A percentile compares a stretch with the other conserved stretches of the same genome.
These are phyloP conservation scores for Tetraneura akinire DNA, from an alignment of 1,140 invertebrate species.

Conservation along the genomic window DNA sequence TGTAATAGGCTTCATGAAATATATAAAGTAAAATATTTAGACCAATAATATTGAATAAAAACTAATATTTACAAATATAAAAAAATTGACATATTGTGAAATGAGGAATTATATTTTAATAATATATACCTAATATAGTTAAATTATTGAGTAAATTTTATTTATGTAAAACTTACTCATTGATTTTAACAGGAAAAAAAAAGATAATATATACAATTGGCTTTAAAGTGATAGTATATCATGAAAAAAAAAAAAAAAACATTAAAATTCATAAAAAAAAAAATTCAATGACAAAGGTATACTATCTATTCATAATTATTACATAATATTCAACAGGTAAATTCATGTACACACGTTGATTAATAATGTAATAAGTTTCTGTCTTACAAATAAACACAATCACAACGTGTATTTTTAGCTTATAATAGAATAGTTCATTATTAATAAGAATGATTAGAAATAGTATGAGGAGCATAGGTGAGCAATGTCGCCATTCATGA, in stretches of 20 bases:
- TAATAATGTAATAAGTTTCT: constrained; percentile 20
- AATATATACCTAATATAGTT: constrained; percentile 2
- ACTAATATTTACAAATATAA: constrained; percentile 31
- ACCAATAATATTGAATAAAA: constrained; percentile 1
- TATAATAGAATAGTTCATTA: constrained; percentile 44
- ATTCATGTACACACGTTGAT: constrained; percentile 28
- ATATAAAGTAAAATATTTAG: not conserved
- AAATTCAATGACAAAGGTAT: constrained; percentile 27
- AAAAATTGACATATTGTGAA: constrained; percentile 18
- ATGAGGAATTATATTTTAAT: constrained; percentile 9
- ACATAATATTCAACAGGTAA: constrained; percentile 28
- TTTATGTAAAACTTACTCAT: constrained; percentile 12
- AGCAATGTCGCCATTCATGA: constrained; percentile 19
- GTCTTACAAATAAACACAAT: constrained; percentile 50
- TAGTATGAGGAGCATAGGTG: constrained; percentile 35
- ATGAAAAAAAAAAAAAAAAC: not conserved
- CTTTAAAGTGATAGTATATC: not conserved
- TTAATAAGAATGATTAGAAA: constrained; percentile 49
- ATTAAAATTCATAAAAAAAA: constrained; percentile 24
- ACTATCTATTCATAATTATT: constrained; percentile 26
- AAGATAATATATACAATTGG: constrained; percentile 24
- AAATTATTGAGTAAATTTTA: not conserved
- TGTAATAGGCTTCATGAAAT: not conserved
- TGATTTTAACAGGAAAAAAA: constrained; percentile 35
- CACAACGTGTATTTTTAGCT: constrained; percentile 44